phyloP scores from a whole-genome alignment of 2,888 invertebrate genomes.

The Drosophila nr. medialis region DNA sequence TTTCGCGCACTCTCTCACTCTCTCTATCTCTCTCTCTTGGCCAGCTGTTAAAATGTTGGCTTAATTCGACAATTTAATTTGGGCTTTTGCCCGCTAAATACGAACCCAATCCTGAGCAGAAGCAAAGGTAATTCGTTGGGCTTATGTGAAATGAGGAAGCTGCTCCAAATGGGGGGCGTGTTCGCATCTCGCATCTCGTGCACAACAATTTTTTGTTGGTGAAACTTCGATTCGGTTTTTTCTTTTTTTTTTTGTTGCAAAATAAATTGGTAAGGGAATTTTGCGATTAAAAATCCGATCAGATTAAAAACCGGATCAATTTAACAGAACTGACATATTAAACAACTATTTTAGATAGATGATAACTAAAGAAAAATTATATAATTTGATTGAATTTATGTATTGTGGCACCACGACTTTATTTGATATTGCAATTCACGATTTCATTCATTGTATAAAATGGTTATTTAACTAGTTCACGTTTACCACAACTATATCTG shows the following conservation, averaged over 20 bases:
- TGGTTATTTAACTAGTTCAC: background rate
- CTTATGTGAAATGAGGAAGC: slow-evolving; percentile 73
- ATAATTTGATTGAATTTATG: background rate
- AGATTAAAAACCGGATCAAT: slow-evolving; percentile 15
- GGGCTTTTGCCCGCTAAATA: slow-evolving; percentile 70
- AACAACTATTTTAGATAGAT: background rate
- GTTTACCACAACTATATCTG: background rate
- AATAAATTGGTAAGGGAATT: slow-evolving; percentile 22
- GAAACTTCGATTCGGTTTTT: slow-evolving; percentile 29
- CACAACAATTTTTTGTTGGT: slow-evolving; percentile 20
- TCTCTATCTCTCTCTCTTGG: slow-evolving; percentile 11
- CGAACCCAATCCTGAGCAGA: slow-evolving; percentile 38
- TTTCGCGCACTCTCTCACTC: background rate
- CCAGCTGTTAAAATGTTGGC: slow-evolving; percentile 67
- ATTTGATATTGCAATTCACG: background rate
- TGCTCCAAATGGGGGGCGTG: slow-evolving; percentile 41
- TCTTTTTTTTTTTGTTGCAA: background rate
- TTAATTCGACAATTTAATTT: slow-evolving; percentile 80
- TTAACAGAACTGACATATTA: background rate
- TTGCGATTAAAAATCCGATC: slow-evolving; percentile 1
- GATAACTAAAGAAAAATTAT: background rate
- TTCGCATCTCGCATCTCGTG: slow-evolving; percentile 10
- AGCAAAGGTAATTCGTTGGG: slow-evolving; percentile 32
- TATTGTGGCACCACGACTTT: background rate
- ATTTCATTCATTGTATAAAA: background rate